These are phyloP conservation scores for Myotis davidii DNA, from an alignment of 2,113 vertebrate genomes.

Conservation along the genomic window DNA sequence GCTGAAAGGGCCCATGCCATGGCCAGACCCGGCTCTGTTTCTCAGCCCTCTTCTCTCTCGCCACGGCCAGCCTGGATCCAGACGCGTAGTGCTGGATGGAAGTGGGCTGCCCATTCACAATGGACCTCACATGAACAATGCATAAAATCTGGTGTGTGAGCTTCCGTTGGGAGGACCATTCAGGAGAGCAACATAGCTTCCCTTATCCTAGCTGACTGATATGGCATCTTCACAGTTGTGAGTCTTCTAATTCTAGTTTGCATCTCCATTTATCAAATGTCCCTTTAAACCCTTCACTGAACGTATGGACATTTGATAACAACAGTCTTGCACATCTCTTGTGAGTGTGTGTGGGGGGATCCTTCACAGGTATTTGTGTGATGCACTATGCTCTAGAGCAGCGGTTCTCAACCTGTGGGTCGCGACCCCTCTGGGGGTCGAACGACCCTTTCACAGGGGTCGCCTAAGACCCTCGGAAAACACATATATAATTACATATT, in stretches of 20 bases:
- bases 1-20: background rate
- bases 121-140: background rate
- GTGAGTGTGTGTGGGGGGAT: too few relatives aligned
- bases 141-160: background rate
- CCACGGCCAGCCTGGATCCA: background rate
- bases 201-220: background rate
- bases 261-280: background rate
- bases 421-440: too few relatives aligned
- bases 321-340: background rate
- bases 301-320: background rate
- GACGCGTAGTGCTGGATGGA: background rate
- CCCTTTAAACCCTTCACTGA: background rate
- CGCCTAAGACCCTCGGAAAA: too few relatives aligned
- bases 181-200: background rate
- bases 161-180: background rate
- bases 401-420: too few relatives aligned
- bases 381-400: background rate
- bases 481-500: too few relatives aligned
- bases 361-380: background rate
- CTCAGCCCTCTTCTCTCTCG: background rate
- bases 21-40: background rate
- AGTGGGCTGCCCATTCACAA: background rate
- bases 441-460: too few relatives aligned
- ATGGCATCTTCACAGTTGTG: background rate
- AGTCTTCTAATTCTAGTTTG: background rate